Conservation (phyloP, 1,140 invertebrate genomes). For the Euura saliciscinereae region DNA sequence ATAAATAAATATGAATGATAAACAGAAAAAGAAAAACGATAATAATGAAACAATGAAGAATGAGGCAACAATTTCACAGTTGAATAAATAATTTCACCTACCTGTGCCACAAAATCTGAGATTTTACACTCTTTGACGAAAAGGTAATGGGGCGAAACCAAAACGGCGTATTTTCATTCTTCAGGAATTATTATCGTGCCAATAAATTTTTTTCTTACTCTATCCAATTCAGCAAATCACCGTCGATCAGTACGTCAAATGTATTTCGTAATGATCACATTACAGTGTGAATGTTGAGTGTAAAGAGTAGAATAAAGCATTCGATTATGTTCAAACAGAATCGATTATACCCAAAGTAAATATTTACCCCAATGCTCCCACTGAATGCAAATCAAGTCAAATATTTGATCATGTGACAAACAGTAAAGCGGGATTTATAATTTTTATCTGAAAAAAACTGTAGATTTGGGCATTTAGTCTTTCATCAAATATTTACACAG, state of each 20-base stretch:
- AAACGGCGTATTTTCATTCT: not conserved
- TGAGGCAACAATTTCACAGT: too few relatives aligned
- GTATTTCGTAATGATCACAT: too few relatives aligned
- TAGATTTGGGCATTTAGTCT: too few relatives aligned
- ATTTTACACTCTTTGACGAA: conserved; percentile 15
- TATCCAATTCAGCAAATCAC: too few relatives aligned
- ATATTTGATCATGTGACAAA: too few relatives aligned
- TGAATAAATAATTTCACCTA: conserved; percentile 5
- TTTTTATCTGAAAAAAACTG: too few relatives aligned
- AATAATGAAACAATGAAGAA: not conserved
- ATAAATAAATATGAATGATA: not conserved
- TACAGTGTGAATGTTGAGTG: too few relatives aligned
- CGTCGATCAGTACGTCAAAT: too few relatives aligned
- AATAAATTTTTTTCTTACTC: too few relatives aligned
- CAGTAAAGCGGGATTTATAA: too few relatives aligned
- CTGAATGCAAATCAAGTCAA: not conserved
- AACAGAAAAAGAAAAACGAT: not conserved
- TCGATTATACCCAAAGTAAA: not conserved
- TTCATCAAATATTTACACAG: not conserved
- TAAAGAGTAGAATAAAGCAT: too few relatives aligned
- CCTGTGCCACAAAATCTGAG: conserved; percentile 17
- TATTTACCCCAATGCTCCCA: not conserved
- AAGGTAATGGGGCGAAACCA: conserved; percentile 10
- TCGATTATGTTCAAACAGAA: too few relatives aligned
- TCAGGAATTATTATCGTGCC: not conserved